Evolutionary conservation across 2,888 invertebrate genomes (phyloP), one percentile per base, ranked within the genome.

Genomic region (Lomographa bimaculata): DNA sequence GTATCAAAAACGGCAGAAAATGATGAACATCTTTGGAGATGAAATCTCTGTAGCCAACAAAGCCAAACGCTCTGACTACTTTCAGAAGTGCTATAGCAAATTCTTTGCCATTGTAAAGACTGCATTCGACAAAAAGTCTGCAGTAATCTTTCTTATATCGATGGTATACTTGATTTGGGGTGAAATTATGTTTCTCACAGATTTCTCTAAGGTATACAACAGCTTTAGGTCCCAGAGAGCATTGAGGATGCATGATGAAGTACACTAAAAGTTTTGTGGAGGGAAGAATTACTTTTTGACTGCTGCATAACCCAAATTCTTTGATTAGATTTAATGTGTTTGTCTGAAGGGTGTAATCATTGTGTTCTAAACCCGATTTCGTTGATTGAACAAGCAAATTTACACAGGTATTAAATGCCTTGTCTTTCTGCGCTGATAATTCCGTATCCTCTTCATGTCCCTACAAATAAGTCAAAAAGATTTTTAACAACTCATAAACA

Each of bases 1-100:
- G 83, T 64, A 92, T 79, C 58, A 94, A 83, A 76, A 91, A 87
- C 0, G 94, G 93, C 4, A 95, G 75, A 9, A 94, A 89, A 53
- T 94, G 90, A 33, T 93, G 92, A 19, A 92, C 91, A 58, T 95
- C 94, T 66, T 93, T 93, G 0, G 90, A 89, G 37, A 94, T 84
- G 36, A 94, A 93, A 63, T 94, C 93, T 60, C 92, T 91, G 4
- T 92, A 91, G 18, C 93, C 93, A 9, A 91, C 89, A 58, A 92
- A 94, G 0, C 94, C 94, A 34, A 95, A 90, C 43, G 94, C 92
- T 53, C 91, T 90, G 0, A 93, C 91, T 1, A 93, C 87, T 62
- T 91, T 91, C 5, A 91, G 81, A 32, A 94, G 74, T 0, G 92
- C 90, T 26, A 91, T 83, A 1, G 90, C 81, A 54, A 93, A 89